Evolutionary conservation across 2,888 invertebrate genomes (phyloP).

Genomic region (Meandrusa payeni): DNA sequence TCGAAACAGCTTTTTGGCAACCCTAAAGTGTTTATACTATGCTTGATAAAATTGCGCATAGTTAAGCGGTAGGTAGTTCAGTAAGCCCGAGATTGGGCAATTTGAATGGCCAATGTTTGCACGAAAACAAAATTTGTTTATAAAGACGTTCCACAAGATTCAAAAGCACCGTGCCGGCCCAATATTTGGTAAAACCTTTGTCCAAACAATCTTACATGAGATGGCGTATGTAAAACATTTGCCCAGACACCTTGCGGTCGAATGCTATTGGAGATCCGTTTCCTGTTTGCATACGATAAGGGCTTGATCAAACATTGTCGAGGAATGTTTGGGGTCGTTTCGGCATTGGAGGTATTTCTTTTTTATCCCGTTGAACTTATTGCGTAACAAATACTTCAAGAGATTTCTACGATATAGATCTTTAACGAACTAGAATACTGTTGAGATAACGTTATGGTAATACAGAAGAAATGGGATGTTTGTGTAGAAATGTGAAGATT

Average conservation of each 20-base stretch:
- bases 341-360: constrained; percentile 3
- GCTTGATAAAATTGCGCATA: constrained; percentile 4
- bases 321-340: constrained; percentile 39
- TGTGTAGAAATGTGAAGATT: too few relatives aligned
- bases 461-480: too few relatives aligned
- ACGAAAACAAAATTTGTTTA: constrained; percentile 36
- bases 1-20: neutral
- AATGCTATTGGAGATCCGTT: constrained; percentile 42
- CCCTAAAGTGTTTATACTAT: neutral
- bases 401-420: too few relatives aligned
- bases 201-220: constrained; percentile 39
- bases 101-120: constrained; percentile 34
- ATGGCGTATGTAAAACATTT: constrained; percentile 41
- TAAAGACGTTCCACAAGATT: constrained; percentile 39
- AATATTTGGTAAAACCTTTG: constrained; percentile 49
- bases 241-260: constrained; percentile 40
- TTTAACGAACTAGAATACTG: too few relatives aligned
- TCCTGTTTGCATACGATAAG: constrained; percentile 57
- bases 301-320: constrained; percentile 47
- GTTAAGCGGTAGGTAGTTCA: constrained; percentile 8
- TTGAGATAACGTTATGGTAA: too few relatives aligned
- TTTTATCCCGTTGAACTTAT: constrained; percentile 2
- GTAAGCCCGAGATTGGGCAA: constrained; percentile 19
- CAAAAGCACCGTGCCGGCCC: constrained; percentile 44
- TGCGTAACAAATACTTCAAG: neutral